Conservation (phyloP, 2,113 vertebrate genomes). For the Toxotes jaculatrix region DNA sequence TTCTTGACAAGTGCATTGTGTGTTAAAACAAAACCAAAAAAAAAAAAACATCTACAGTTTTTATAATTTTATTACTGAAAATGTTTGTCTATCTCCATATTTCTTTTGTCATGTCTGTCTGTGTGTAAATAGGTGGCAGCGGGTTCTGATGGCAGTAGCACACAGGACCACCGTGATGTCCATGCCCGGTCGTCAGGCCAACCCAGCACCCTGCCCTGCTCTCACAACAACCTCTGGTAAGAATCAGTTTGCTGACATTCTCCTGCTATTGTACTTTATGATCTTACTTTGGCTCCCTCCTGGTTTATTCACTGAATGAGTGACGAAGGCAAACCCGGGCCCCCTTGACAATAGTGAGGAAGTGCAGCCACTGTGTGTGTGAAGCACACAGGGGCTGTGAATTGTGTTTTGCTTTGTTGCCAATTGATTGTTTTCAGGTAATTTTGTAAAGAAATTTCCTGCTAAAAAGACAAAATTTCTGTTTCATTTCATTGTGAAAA, state of each 20-base stretch:
- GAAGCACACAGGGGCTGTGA: background rate
- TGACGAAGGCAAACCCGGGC: background rate
- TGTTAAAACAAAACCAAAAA: background rate
- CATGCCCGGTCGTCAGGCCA: slow-evolving; percentile 76
- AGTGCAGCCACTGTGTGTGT: slow-evolving; percentile 1
- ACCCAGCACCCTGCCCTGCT: slow-evolving; percentile 79
- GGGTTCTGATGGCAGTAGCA: slow-evolving; percentile 85
- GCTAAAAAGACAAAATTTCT: too few relatives aligned
- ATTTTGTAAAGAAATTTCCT: background rate
- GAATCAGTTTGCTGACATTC: slow-evolving; percentile 25
- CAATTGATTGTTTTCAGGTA: background rate
- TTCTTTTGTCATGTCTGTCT: slow-evolving; percentile 28
- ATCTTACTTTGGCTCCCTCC: background rate
- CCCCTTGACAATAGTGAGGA: slow-evolving; percentile 2
- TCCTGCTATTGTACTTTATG: background rate
- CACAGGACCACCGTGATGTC: slow-evolving; percentile 77
- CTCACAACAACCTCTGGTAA: slow-evolving; percentile 91
- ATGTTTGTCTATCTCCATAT: background rate
- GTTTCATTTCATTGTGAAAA: too few relatives aligned
- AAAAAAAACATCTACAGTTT: background rate
- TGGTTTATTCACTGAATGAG: slow-evolving; percentile 19
- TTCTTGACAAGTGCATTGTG: slow-evolving; percentile 24
- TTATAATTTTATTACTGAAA: background rate
- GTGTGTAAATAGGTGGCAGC: slow-evolving; percentile 84
- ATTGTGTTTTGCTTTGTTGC: background rate